Percentiles rank a stretch among this genome's conserved stretches.
These are phyloP conservation scores for Scophthalmus maximus DNA, from an alignment of 2,113 vertebrate species.

Conservation along the genomic window DNA sequence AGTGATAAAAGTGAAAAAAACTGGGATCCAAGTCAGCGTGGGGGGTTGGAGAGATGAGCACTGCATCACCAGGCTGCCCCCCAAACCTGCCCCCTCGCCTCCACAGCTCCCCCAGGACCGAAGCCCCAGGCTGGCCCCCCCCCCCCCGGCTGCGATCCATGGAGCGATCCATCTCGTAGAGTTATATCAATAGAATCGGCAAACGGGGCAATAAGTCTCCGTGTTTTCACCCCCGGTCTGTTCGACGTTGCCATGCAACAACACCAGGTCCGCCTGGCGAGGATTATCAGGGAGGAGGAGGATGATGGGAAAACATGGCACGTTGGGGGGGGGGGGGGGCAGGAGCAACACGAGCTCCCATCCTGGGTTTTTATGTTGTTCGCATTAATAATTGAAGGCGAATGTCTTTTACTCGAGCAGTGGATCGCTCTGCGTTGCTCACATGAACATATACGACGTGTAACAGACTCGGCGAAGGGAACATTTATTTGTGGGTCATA, in stretches of 20 bases:
- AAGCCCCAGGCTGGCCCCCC: not conserved
- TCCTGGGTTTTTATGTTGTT: no score
- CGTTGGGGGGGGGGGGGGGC: no score
- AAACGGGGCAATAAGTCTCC: constrained; percentile 35
- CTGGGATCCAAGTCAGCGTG: constrained; percentile 59
- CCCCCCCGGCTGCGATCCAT: constrained; percentile 2
- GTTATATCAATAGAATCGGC: constrained; percentile 48
- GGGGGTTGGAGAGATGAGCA: constrained; percentile 56
- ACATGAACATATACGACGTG: no score
- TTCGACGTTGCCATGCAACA: constrained; percentile 55
- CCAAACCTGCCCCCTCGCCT: not conserved
- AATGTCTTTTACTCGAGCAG: no score
- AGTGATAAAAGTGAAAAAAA: constrained; percentile 70
- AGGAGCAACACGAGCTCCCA: not conserved
- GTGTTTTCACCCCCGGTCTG: constrained; percentile 22
- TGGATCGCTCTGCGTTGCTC: no score
- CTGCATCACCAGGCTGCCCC: no score
- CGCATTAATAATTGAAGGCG: no score
- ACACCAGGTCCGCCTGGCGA: not conserved
- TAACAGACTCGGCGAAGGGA: no score
- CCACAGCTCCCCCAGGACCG: not conserved
- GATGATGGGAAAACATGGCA: constrained; percentile 44
- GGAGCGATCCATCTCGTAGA: constrained; percentile 29
- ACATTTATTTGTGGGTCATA: no score
- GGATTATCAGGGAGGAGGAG: constrained; percentile 8